Evolutionary conservation across 2,113 vertebrate species (phyloP).

Genomic region (Scomber japonicus): DNA sequence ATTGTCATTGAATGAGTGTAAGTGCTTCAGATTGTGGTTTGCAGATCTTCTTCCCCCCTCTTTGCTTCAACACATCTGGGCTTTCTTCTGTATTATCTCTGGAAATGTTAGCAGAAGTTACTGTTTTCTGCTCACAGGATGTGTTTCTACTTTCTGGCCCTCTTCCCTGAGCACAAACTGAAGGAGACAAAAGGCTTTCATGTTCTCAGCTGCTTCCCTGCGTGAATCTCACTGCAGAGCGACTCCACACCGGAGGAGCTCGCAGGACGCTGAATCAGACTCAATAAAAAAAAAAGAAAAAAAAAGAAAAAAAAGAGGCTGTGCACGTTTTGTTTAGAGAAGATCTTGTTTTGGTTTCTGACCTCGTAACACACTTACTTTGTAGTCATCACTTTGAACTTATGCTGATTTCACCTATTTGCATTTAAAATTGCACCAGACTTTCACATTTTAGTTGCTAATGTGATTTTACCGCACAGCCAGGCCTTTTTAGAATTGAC

Average conservation of each 20-base stretch:
- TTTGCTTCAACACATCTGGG: neutral
- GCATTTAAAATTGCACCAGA: too few relatives aligned
- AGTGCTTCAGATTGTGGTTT: too few relatives aligned
- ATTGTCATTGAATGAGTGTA: too few relatives aligned
- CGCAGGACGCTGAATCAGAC: neutral
- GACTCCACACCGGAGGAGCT: conserved; percentile 16
- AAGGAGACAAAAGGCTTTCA: conserved; percentile 26
- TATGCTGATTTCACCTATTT: too few relatives aligned
- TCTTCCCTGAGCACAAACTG: neutral
- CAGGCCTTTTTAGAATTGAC: neutral
- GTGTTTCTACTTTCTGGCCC: conserved; percentile 30
- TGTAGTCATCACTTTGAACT: too few relatives aligned
- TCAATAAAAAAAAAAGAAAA: neutral
- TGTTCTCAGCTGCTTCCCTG: conserved; percentile 32
- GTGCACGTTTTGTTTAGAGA: neutral
- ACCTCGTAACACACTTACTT: neutral
- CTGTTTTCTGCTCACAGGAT: neutral
- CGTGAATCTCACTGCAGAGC: conserved; percentile 18
- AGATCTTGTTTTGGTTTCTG: neutral
- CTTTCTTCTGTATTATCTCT: neutral
- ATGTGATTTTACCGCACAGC: neutral
- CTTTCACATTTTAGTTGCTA: neutral
- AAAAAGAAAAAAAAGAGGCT: too few relatives aligned
- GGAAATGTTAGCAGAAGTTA: neutral
- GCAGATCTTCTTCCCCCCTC: neutral